Base-by-base conservation (phyloP, 2,797 vertebrate species). In the Austrolebias charrua region DNA sequence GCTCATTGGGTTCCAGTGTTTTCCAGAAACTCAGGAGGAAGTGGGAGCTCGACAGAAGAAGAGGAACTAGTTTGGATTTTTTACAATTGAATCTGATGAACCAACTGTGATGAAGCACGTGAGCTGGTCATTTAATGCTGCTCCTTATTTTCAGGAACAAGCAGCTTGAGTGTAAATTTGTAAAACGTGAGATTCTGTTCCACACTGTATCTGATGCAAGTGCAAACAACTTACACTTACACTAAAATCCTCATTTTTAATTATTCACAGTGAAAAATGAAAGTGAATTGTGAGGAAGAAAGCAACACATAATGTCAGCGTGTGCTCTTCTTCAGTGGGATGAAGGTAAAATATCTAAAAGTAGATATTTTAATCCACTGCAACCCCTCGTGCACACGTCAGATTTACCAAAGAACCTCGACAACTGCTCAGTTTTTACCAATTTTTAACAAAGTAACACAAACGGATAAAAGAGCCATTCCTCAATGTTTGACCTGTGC, bases 1-100 rank as follows among this genome's bases (percentile, higher is more conserved):
- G 97, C 80, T 98, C 70, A 92, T 96, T 60, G 97, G 97, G 31
- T 93, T 93, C 73, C 94, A 91, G 86, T 96, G 94, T 86, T 82
- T 96, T 57, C 89, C 92, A 64, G 93, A 91, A 66, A 72, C 81
- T 13, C 84, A 86, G 60, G 91, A 94, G 40, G 94, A 93, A 69
- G 89, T 84, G 0, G 84, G 85, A 15, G 86, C 91, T 8, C 91
- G 91, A 55, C 94, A 92, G 75, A 98, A 98, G 91, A 99, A 99
- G 83, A 93, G 94, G 68, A 98, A 95, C 79, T 98, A 48, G 35
- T 60, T 50, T 40, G 14, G 31, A 1, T 44, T 59, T 5, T n/a
- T n/a, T 2, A 54, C 28, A 9, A 45, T 1, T 28, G 5, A 62
- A 40, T 43, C 31, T n/a, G 18, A 20, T 48, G 46, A 48, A 52